Base-by-base conservation (phyloP, 2,113 vertebrate genomes). In the Daphoenositta chrysoptera region DNA sequence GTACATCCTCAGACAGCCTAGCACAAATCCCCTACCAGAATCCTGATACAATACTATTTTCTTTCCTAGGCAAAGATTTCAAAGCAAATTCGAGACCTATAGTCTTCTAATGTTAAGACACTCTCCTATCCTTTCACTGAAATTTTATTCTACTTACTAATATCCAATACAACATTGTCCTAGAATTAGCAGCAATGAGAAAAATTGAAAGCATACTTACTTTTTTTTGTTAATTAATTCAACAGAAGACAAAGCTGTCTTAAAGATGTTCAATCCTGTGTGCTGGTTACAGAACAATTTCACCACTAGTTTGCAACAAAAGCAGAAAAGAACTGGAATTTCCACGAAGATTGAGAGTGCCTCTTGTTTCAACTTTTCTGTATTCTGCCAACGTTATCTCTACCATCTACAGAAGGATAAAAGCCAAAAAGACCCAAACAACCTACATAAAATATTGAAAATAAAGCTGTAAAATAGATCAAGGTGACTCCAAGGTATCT, bases 141-240 rank as follows among this genome's bases (percentile, higher is more conserved):
- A 89, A 70, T 79, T 44, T 39, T 54, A 42, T 86, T 87, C 63
- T 56, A 24, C n/a, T 66, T 83, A 42, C 30, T 79, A 64, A 68
- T 11, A 44, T 16, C 42, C 48, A 66, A 71, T 13, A n/a, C 18
- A 42, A 45, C 12, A 15, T 53, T 23, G 5, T 47, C n/a, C 33
- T 69, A 75, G 21, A 87, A 90, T 70, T 39, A 72, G 26, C 35
- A 86, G 27, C 33, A 48, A 47, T 51, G 10, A 90, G 57, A 92
- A 93, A 69, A 92, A 78, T 4, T 23, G 37, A 93, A 94, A 87
- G 31, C n/a, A 60, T 60, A 95, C 64, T 91, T 93, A 93, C 91
- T 39, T 87, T 78, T 91, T 50, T 90, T 91, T 61, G 53, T 27
- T 58, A 87, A 87, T 93, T 83, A 75, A 70, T 89, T 58, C 73